Evolutionary conservation across 2,113 vertebrate genomes (phyloP), one percentile per base, ranked within the genome.

Genomic region (Clarias gariepinus): DNA sequence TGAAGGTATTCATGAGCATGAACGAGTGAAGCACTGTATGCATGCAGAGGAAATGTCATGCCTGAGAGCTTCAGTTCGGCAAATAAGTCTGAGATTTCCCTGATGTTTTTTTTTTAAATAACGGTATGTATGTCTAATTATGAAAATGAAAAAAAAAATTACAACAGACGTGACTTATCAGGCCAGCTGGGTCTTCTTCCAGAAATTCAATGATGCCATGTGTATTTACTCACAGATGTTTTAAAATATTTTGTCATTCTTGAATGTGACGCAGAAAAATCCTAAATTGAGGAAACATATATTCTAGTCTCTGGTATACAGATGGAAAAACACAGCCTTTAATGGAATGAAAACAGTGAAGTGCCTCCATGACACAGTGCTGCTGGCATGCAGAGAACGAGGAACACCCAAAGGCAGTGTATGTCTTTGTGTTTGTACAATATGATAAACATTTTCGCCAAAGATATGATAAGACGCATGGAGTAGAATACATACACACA

Each of bases 281-380:
- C 13, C 6, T 21, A 76, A n/a, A 25, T 8, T 16, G 30, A n/a
- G 23, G 7, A 8, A 63, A 41, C 76, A 53, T 69, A 83, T 36
- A 85, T 7, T 47, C 16, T n/a, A 28, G 8, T 23, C 12, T 47
- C 16, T 33, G 57, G 10, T 41, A n/a, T n/a, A 9, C 52, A 66
- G 74, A 78, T 79, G 60, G 61, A 33, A 76, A 66, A 85, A 28
- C n/a, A 80, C 61, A 69, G n/a, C 30, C 30, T 69, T 69, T 25
- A 9, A 53, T 58, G 47, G 63, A 85, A 85, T 53, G 73, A 85
- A 85, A 85, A 68, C 76, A 77, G 60, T 52, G 19, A 74, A 55
- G 76, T 55, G 74, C 0, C 52, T 86, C 61, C 28, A 68, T 85
- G 61, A 68, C 19, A 2, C 47, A 85, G 47, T 80, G 19, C 18